phyloP scores from a whole-genome alignment of 2,113 vertebrate genomes.

The Montifringilla adamsi region DNA sequence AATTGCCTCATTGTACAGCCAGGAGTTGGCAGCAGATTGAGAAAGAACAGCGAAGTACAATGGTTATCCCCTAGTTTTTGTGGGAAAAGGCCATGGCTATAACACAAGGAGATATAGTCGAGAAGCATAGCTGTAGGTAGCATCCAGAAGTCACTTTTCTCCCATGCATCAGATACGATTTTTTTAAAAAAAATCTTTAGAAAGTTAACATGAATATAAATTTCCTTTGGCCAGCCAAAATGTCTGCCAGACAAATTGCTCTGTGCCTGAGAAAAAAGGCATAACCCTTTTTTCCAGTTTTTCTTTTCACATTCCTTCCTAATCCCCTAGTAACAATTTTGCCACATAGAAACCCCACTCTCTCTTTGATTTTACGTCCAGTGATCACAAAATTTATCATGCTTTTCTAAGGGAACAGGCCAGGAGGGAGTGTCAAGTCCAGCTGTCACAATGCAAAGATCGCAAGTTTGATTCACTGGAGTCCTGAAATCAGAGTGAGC shows the following conservation, averaged over 20 bases:
- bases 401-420: not conserved
- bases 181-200: not conserved
- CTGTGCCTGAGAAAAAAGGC: not conserved
- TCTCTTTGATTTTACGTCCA: rapidly evolving
- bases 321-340: not conserved
- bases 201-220: not conserved
- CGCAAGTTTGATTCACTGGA: not conserved
- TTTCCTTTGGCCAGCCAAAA: not conserved
- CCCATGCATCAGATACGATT: not conserved
- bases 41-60: not conserved
- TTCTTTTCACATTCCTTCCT: not conserved
- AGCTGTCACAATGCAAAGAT: not conserved
- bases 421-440: not conserved
- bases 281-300: not conserved
- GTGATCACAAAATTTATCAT: not conserved
- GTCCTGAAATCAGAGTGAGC: not conserved
- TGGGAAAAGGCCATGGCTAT: not conserved
- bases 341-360: not conserved
- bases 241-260: not conserved
- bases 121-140: not conserved
- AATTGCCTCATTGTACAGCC: not conserved
- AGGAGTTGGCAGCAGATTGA: not conserved
- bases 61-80: not conserved
- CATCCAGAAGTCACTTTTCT: not conserved
- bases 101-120: not conserved